Conservation (phyloP, 2,797 vertebrate genomes). For the Ficedula albicollis region DNA sequence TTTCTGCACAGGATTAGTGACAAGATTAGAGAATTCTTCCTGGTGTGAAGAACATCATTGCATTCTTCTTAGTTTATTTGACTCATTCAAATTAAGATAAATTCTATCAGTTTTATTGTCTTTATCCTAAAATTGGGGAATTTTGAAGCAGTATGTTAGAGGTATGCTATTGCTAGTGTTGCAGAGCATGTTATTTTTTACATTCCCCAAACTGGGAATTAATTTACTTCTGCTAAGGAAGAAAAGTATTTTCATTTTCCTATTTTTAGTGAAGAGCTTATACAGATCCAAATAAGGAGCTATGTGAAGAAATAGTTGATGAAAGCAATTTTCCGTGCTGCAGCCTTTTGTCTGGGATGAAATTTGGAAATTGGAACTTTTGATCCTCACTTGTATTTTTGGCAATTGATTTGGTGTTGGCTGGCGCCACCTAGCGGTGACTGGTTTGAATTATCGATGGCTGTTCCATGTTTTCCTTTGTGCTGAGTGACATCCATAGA, state of each 20-base stretch:
- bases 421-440: slow-evolving; percentile 72
- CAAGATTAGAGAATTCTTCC: neutral
- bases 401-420: slow-evolving; percentile 48
- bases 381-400: neutral
- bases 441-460: neutral
- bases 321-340: neutral
- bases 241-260: neutral
- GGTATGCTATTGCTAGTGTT: neutral
- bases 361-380: neutral
- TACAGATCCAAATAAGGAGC: neutral
- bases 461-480: neutral
- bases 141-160: neutral
- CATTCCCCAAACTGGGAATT: neutral
- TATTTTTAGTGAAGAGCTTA: neutral
- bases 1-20: neutral
- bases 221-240: neutral
- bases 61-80: neutral
- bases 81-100: neutral
- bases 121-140: neutral
- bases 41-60: neutral
- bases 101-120: neutral
- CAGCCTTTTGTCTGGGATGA: neutral
- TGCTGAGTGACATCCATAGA: neutral
- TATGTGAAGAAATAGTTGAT: neutral
- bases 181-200: neutral